Base-by-base conservation (phyloP, 1,140 invertebrate species). In the Trichoplusia ni region DNA sequence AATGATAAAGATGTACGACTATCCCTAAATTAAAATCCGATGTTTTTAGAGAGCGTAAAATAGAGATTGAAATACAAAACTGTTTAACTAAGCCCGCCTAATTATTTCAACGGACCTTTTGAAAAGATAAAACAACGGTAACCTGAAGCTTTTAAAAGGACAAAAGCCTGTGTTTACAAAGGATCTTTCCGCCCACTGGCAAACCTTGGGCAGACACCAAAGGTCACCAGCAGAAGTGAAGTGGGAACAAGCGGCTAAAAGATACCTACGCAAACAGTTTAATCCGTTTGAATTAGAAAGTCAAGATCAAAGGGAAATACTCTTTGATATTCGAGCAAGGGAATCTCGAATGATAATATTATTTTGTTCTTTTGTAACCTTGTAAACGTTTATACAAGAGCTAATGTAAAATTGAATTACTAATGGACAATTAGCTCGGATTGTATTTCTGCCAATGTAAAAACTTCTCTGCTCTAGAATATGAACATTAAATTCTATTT, bases 301-400 rank as follows among this genome's bases (percentile, higher is more conserved):
- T 25, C 27, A 47, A 47, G 44, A 29, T 47, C 44, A 31, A 31
- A 31, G 44, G 13, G 18, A 23, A 25, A n/a, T n/a, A n/a, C n/a
- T 46, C 44, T 18, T 9, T 42, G 16, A n/a, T 33, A 33, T 2
- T 4, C 25, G 23, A 27, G n/a, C n/a, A n/a, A n/a, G n/a, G 14
- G 44, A 47, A 47, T 47, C 23, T 47, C 29, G 18, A 47, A 47
- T 31, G 44, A 47, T 47, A 47, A 47, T 47, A 47, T 47, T 47
- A 47, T 47, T 47, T 47, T 47, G 29, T 47, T 11, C 27, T 29
- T 29, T 13, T 13, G n/a, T n/a, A n/a, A n/a, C n/a, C n/a, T n/a
- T n/a, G n/a, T n/a, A n/a, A n/a, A n/a, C n/a, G n/a, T n/a, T n/a
- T n/a, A n/a, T n/a, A n/a, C n/a, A n/a, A n/a, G n/a, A n/a, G n/a